Evolutionary conservation across 2,888 invertebrate species (phyloP).

Genomic region (Pteria penguin): DNA sequence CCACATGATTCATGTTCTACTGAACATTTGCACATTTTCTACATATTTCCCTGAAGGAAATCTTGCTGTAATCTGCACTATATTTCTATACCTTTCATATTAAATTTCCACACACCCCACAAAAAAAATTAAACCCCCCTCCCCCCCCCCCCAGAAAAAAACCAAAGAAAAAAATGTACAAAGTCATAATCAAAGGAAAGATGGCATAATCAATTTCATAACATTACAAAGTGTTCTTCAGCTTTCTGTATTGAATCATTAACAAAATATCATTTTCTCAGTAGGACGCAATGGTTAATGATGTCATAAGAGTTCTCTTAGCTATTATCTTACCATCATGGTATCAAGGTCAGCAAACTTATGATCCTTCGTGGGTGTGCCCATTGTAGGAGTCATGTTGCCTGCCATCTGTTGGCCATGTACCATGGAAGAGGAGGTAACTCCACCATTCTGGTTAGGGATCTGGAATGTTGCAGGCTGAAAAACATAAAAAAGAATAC

Average conservation of each 20-base stretch:
- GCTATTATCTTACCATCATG: conserved; percentile 36
- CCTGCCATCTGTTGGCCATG: conserved; percentile 49
- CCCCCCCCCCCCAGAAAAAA: too few species aligned
- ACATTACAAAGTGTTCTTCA: too few species aligned
- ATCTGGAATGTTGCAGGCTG: conserved; percentile 65
- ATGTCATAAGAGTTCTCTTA: not conserved
- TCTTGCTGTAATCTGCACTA: too few species aligned
- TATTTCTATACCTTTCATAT: too few species aligned
- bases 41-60: too few species aligned
- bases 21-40: too few species aligned
- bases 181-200: too few species aligned
- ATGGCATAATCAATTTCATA: too few species aligned
- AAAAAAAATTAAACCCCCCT: too few species aligned
- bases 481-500: conserved; percentile 31
- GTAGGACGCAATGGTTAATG: not conserved
- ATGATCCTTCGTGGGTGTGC: conserved; percentile 59
- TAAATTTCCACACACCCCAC: too few species aligned
- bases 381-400: conserved; percentile 56
- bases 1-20: too few species aligned
- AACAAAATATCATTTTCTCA: not conserved
- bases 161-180: too few species aligned
- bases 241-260: not conserved
- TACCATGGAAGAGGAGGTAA: conserved; percentile 52
- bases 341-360: conserved; percentile 41
- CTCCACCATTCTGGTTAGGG: conserved; percentile 50